Conservation (phyloP, 2,113 vertebrate genomes). For the Symphodus melops region DNA sequence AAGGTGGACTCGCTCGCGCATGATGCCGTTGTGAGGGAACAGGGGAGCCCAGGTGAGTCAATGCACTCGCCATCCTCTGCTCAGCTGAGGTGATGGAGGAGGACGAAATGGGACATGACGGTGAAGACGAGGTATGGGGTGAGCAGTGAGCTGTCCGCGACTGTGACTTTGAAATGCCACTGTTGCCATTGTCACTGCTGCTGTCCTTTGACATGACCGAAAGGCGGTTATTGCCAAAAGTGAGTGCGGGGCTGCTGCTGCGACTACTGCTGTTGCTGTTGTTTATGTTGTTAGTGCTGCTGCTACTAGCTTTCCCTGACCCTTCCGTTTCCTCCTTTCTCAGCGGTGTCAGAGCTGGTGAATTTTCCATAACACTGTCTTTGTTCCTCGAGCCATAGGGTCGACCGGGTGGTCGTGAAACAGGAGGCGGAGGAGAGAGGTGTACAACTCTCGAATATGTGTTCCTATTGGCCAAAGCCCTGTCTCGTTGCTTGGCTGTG, state of each 20-base stretch:
- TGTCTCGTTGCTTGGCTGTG: conserved; percentile 81
- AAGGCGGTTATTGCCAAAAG: conserved; percentile 72
- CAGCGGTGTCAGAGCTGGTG: conserved; percentile 48
- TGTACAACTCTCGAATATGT: conserved; percentile 84
- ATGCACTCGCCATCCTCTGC: conserved; percentile 73
- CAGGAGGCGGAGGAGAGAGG: conserved; percentile 81
- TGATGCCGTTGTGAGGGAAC: conserved; percentile 74
- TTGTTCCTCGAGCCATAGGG: conserved; percentile 83
- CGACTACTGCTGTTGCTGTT: conserved; percentile 69
- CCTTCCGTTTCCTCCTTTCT: conserved; percentile 78
- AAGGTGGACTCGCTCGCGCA: conserved; percentile 71
- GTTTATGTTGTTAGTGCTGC: conserved; percentile 46
- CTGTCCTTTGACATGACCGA: conserved; percentile 67
- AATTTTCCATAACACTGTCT: conserved; percentile 78
- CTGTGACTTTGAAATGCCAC: conserved; percentile 72
- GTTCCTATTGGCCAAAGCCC: conserved; percentile 83
- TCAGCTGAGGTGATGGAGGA: conserved; percentile 64
- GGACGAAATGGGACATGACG: conserved; percentile 63
- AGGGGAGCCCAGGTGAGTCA: conserved; percentile 69
- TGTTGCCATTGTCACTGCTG: conserved; percentile 67
- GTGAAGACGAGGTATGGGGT: conserved; percentile 57
- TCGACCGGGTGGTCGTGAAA: conserved; percentile 82
- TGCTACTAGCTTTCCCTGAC: conserved; percentile 66
- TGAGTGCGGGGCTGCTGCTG: conserved; percentile 77
- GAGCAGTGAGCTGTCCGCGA: conserved; percentile 70